These are phyloP conservation scores for Alfaro cultratus DNA, from an alignment of 2,797 vertebrate genomes.

Conservation along the genomic window DNA sequence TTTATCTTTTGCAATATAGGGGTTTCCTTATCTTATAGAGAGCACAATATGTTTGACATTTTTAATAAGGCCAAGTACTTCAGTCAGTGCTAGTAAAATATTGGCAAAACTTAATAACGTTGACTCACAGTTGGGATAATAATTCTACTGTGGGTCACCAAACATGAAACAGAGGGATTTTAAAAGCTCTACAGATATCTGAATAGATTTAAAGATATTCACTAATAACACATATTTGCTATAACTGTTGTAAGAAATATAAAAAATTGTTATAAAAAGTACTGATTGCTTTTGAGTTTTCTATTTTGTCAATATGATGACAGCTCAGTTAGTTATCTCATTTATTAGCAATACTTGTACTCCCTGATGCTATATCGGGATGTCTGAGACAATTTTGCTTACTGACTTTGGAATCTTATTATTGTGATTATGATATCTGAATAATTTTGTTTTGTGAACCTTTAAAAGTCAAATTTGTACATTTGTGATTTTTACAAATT, in stretches of 20 bases:
- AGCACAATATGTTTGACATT: background rate
- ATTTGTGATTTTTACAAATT: constrained; percentile 23
- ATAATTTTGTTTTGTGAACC: background rate
- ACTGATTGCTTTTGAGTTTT: background rate
- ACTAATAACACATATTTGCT: background rate
- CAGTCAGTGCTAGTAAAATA: background rate
- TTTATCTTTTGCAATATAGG: background rate
- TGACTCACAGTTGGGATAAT: background rate
- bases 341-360: background rate
- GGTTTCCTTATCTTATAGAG: background rate
- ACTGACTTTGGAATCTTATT: background rate
- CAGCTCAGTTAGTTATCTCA: background rate
- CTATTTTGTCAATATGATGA: background rate
- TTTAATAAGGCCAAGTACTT: background rate
- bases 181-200: background rate
- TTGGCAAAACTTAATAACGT: background rate
- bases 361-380: background rate
- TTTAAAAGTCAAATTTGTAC: background rate
- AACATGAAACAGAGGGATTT: background rate
- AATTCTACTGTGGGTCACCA: background rate
- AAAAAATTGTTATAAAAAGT: background rate
- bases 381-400: background rate
- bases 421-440: background rate
- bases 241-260: background rate
- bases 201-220: background rate